Base-by-base conservation (phyloP, 2,888 invertebrate genomes). In the Temnothorax unifasciatus region DNA sequence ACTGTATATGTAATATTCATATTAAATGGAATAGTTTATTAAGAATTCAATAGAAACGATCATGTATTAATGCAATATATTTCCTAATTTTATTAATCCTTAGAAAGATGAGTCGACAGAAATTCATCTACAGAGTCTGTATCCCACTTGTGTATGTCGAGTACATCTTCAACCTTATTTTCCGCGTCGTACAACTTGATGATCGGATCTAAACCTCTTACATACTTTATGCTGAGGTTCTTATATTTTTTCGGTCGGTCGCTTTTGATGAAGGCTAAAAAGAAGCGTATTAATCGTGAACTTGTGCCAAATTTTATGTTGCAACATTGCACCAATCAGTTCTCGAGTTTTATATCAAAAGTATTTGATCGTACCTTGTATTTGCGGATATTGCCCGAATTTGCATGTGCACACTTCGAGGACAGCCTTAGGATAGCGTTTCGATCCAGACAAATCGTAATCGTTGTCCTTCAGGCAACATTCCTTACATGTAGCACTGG, bases 111-210 rank as follows among this genome's bases (percentile, higher is more conserved):
- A 52, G 98, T 98, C 90, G 97, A 97, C 89, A 99, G 96, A 95
- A 99, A 99, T 95, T 99, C 99, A 94, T 99, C 98, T 3, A 99
- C 98, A 0, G 99, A 98, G 95, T 99, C 99, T 0, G 99, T 99
- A 95, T 99, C 98, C 99, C 99, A 99, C 94, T 99, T 99, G 92
- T 99, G 99, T 93, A 99, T 99, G 75, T 99, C 99, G 44, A 99
- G 96, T 34, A 98, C 97, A 94, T 99, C 99, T 94, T 97, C 97
- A 0, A 98, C 96, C 93, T 97, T 97, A 50, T 97, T 98, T 92
- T 97, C 97, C 86, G 97, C 97, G 93, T 99, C 98, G 90, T 98
- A 96, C 73, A 99, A 95, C 94, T 98, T 98, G 66, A 99, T 98
- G 86, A 98, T 97, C 0, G 99, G 99, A 95, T 99, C 99, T 81